Evolutionary conservation across 2,113 vertebrate species (phyloP).

Genomic region (Peromyscus californicus): DNA sequence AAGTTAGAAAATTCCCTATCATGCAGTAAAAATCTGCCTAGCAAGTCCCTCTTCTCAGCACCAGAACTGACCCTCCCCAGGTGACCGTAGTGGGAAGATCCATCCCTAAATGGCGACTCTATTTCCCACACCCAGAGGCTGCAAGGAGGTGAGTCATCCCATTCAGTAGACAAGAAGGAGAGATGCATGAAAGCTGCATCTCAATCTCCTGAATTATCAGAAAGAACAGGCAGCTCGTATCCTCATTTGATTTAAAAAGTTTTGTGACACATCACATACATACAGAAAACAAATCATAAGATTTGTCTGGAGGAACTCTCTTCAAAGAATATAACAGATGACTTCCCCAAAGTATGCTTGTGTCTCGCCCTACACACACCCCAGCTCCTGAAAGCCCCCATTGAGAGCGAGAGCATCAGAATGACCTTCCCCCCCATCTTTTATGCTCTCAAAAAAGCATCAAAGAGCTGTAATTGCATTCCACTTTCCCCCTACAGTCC

Average conservation of each 20-base stretch:
- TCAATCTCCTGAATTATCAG: not conserved
- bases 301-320: not conserved
- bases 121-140: not conserved
- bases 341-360: not conserved
- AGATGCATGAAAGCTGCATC: not conserved
- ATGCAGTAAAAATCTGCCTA: not conserved
- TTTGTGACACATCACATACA: not conserved
- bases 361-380: not conserved
- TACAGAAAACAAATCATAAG: not conserved
- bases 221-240: not conserved
- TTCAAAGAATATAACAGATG: not conserved
- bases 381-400: not conserved
- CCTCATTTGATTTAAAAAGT: not conserved
- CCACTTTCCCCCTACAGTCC: not conserved
- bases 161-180: rapidly evolving
- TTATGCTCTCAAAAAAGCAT: not conserved
- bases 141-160: not conserved
- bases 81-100: not conserved
- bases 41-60: not conserved
- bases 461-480: not conserved
- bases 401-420: not conserved
- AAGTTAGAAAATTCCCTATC: not conserved
- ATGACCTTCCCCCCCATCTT: not conserved
- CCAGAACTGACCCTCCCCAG: not conserved
- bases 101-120: not conserved